Base-by-base conservation (phyloP, 1,140 invertebrate species). In the Macrosteles quadrilineatus region DNA sequence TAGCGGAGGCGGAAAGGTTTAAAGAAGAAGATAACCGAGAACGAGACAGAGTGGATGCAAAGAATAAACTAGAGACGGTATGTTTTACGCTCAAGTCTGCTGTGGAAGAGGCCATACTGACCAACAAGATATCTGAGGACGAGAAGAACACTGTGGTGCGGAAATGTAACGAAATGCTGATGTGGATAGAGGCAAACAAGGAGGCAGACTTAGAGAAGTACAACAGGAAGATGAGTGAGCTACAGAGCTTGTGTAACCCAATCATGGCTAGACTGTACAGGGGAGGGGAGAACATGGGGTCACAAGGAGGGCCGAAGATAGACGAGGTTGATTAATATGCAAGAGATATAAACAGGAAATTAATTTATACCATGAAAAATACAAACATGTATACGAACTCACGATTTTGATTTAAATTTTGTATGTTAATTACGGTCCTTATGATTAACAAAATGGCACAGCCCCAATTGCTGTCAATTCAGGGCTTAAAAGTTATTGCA, bases 11-110 rank as follows among this genome's bases (percentile, higher is more conserved):
- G 19, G 96, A 98, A 80, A 95, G 93, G 78, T 98, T 95, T 86
- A 90, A 92, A 75, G 89, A 83, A 68, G 94, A 96, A 77, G 97
- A 98, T 81, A 89, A 97, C 73, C 91, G 91, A 75, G 94, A 97
- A 78, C 93, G 91, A 81, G 90, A 90, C 72, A 90, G 90, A 23
- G 95, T 97, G 74, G 80, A 89, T 40, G 88, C 95, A 67, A 97
- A 97, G 85, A 98, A 98, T 78, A 86, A 85, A 11, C 84, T 98
- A 0, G 96, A 98, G 80, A 95, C 93, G 40, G 98, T 98, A 81
- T 96, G 94, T 81, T 98, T 97, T 87, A 96, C 95, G 85, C 96
- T 98, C 88, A 97, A 97, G 85, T 92, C 92, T 62, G 96, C 95
- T 21, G 90, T 91, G 77, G 91, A 93, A 77, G 91, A 93, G 80